These are phyloP conservation scores for Danaus melanippus DNA, from an alignment of 1,140 invertebrate species.

Conservation along the genomic window DNA sequence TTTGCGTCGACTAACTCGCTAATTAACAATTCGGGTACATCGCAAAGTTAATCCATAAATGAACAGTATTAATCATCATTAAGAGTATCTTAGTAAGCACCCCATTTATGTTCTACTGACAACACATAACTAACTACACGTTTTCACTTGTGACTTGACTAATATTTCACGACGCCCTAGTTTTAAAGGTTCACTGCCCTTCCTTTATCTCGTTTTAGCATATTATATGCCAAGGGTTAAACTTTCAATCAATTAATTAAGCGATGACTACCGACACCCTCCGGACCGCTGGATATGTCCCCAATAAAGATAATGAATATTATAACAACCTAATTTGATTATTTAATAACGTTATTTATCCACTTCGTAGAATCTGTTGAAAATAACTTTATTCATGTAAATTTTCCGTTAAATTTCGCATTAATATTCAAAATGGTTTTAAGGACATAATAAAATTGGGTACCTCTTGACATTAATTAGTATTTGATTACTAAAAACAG, in stretches of 20 bases:
- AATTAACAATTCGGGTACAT: constrained; percentile 46
- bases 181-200: constrained; percentile 60
- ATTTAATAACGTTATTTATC: constrained; percentile 50
- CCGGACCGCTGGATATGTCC: constrained; percentile 40
- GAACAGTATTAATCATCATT: constrained; percentile 70
- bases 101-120: constrained; percentile 62
- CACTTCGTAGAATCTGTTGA: constrained; percentile 25
- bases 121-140: constrained; percentile 60
- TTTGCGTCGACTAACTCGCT: constrained; percentile 15
- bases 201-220: constrained; percentile 63
- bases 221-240: constrained; percentile 63
- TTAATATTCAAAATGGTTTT: too few relatives aligned
- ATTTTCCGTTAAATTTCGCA: too few relatives aligned
- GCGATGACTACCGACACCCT: constrained; percentile 53
- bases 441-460: too few relatives aligned
- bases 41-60: constrained; percentile 59
- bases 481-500: too few relatives aligned
- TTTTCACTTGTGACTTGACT: constrained; percentile 62
- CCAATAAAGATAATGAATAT: constrained; percentile 59
- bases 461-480: too few relatives aligned
- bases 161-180: constrained; percentile 65
- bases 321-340: constrained; percentile 46
- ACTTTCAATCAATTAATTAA: constrained; percentile 71
- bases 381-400: constrained; percentile 7
- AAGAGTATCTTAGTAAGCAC: constrained; percentile 62